Evolutionary conservation across 2,113 vertebrate genomes (phyloP).

Genomic region (Caracal caracal): DNA sequence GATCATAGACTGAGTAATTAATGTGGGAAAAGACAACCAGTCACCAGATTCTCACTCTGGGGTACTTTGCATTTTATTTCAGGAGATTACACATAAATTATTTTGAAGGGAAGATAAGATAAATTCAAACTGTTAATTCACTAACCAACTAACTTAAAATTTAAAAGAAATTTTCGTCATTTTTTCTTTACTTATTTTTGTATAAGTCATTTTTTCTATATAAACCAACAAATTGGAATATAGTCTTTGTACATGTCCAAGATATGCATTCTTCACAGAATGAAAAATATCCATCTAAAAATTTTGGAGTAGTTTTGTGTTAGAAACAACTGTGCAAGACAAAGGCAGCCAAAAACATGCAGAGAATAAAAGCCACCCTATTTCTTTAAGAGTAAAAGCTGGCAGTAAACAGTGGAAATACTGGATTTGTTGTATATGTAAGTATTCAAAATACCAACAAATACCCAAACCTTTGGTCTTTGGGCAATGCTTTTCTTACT

Average conservation of each 20-base stretch:
- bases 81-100: slow-evolving; percentile 27
- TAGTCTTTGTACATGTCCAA: not conserved
- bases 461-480: slow-evolving; percentile 3
- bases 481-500: not conserved
- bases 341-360: not conserved
- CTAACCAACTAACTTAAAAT: slow-evolving; percentile 3
- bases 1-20: not conserved
- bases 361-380: not conserved
- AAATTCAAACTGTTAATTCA: slow-evolving; percentile 30
- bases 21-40: not conserved
- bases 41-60: not conserved
- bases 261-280: not conserved
- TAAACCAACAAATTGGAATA: not conserved
- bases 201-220: slow-evolving; percentile 4
- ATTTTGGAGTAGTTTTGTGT: not conserved
- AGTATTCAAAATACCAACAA: not conserved
- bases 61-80: not conserved
- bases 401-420: not conserved
- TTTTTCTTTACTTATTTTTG: slow-evolving; percentile 39
- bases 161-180: slow-evolving; percentile 9
- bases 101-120: slow-evolving; percentile 42
- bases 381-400: slow-evolving; percentile 23
- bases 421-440: not conserved
- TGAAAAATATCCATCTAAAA: not conserved
- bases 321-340: not conserved